phyloP scores from a whole-genome alignment of 2,888 invertebrate genomes.

The Bugulina stolonifera region DNA sequence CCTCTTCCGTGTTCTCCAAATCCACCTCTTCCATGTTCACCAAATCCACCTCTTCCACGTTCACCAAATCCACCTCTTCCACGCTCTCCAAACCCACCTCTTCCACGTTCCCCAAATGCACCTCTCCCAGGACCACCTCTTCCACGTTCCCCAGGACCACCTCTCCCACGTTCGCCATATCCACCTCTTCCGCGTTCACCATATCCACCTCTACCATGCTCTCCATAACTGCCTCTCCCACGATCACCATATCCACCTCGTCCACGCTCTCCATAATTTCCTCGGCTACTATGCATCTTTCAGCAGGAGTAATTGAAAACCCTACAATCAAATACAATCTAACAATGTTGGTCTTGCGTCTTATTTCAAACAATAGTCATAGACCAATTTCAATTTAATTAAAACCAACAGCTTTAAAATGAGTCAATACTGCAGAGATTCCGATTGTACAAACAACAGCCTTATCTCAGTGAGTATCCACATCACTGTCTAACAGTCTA shows the following conservation, averaged over 20 bases:
- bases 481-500: too few species aligned
- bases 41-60: neutral
- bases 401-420: too few species aligned
- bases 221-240: neutral
- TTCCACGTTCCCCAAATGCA: neutral
- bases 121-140: neutral
- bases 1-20: neutral
- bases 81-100: neutral
- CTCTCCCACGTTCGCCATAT: neutral
- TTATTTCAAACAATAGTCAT: too few species aligned
- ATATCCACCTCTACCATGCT: neutral
- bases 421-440: too few species aligned
- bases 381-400: too few species aligned
- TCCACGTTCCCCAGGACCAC: neutral
- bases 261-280: neutral
- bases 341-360: too few species aligned
- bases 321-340: too few species aligned
- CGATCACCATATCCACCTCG: neutral
- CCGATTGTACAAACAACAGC: too few species aligned
- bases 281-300: too few species aligned
- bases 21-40: neutral
- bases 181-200: neutral
- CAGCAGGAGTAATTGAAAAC: too few species aligned
- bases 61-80: neutral
- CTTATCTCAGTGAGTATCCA: too few species aligned